Percentiles rank a stretch among this genome's conserved stretches.
Conservation (phyloP, 2,113 vertebrate genomes). For the Monopterus albus region DNA sequence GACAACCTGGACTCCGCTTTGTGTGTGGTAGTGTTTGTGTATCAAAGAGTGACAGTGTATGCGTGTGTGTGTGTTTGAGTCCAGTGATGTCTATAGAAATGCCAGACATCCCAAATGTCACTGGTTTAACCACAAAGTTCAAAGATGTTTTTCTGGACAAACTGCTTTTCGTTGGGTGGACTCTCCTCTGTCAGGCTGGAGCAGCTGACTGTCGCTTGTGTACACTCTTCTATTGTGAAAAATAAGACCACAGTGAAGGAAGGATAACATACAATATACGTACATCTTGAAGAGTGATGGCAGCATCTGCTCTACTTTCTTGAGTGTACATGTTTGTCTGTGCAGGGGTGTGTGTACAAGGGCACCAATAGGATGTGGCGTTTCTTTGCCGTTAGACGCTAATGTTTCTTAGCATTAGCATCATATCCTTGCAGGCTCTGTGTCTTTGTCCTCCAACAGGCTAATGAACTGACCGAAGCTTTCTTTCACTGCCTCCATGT, state of each 20-base stretch:
- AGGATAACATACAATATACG: slow-evolving; percentile 46
- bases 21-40: slow-evolving; percentile 25
- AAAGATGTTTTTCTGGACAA: slow-evolving; percentile 28
- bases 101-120: slow-evolving; percentile 39
- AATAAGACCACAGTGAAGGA: slow-evolving; percentile 29
- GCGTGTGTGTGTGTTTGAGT: slow-evolving; percentile 43
- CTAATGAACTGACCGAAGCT: slow-evolving; percentile 92
- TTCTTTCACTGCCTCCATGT: slow-evolving; percentile 91
- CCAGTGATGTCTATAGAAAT: slow-evolving; percentile 32
- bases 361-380: slow-evolving; percentile 40
- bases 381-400: slow-evolving; percentile 29
- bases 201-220: slow-evolving; percentile 12
- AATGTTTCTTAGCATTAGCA: slow-evolving; percentile 56
- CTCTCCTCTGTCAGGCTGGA: slow-evolving; percentile 32
- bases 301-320: slow-evolving; percentile 31
- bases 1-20: slow-evolving; percentile 49
- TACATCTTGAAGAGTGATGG: slow-evolving; percentile 42
- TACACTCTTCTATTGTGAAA: slow-evolving; percentile 34
- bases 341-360: slow-evolving; percentile 38
- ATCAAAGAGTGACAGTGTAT: slow-evolving; percentile 36
- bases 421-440: slow-evolving; percentile 92
- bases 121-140: slow-evolving; percentile 45
- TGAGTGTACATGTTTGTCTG: slow-evolving; percentile 39
- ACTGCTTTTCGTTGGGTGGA: slow-evolving; percentile 9
- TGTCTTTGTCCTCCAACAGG: slow-evolving; percentile 93